Conservation (phyloP, 2,797 vertebrate species). For the Geotria australis region DNA sequence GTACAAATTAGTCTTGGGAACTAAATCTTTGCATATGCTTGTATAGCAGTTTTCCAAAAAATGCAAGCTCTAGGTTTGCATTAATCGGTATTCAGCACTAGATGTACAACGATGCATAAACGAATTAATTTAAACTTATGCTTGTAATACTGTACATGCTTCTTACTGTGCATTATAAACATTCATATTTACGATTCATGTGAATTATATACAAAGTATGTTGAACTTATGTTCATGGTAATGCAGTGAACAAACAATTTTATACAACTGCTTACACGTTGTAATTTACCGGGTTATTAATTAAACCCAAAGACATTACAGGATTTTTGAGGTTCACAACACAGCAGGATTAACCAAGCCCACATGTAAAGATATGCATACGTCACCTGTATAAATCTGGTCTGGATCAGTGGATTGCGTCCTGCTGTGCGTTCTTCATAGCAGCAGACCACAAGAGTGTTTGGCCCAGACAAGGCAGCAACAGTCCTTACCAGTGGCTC, state of each 20-base stretch:
- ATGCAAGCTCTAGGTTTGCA: neutral
- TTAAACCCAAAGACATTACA: neutral
- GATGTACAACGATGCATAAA: no score
- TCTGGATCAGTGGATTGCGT: slow-evolving; percentile 63
- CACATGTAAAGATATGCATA: neutral
- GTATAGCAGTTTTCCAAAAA: neutral
- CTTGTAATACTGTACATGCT: no score
- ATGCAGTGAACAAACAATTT: no score
- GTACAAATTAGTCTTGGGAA: neutral
- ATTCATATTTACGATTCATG: no score
- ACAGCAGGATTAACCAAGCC: neutral
- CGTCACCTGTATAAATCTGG: slow-evolving; percentile 53
- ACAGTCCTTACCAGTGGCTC: slow-evolving; percentile 53
- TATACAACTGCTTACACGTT: no score
- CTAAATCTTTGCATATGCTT: neutral
- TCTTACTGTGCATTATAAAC: no score
- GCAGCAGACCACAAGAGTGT: slow-evolving; percentile 63
- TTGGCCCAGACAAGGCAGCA: slow-evolving; percentile 33
- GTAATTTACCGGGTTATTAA: no score
- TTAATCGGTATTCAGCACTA: neutral
- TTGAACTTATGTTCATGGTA: no score
- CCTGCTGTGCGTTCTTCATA: slow-evolving; percentile 77
- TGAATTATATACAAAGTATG: no score
- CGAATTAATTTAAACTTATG: no score
- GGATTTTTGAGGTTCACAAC: neutral